Percentiles rank a stretch among this genome's conserved stretches.
Conservation (phyloP, 2,113 vertebrate species). For the Tamias sibiricus region DNA sequence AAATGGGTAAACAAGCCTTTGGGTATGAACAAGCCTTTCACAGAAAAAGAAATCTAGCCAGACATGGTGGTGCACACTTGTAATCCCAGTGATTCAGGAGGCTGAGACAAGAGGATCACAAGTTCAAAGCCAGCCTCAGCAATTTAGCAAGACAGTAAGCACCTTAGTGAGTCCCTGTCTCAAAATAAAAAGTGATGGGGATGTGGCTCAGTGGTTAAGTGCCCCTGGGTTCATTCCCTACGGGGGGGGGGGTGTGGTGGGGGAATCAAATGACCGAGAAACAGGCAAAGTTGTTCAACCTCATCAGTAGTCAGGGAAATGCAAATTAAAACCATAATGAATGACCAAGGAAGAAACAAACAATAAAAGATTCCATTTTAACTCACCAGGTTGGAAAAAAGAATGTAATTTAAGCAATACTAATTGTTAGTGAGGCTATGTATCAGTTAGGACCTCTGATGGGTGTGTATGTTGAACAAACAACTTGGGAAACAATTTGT, state of each 20-base stretch:
- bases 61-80: not conserved
- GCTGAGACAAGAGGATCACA: too few species aligned
- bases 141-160: not conserved
- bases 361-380: conserved; percentile 23
- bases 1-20: conserved; percentile 9
- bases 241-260: too few species aligned
- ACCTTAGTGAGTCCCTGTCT: not conserved
- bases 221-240: too few species aligned
- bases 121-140: too few species aligned
- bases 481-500: not conserved
- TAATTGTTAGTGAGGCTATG: not conserved
- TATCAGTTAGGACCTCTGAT: not conserved
- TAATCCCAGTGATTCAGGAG: not conserved
- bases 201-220: too few species aligned
- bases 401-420: conserved; percentile 3
- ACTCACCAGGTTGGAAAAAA: conserved; percentile 12
- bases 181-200: not conserved
- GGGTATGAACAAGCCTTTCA: not conserved
- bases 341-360: not conserved
- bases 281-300: conserved; percentile 17
- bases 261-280: not conserved
- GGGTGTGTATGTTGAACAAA: not conserved
- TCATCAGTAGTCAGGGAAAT: conserved; percentile 28
- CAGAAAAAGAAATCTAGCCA: conserved; percentile 10
- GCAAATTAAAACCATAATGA: conserved; percentile 37